Evolutionary conservation across 2,888 invertebrate genomes (phyloP).

Genomic region (Cremastobaeus sp.): DNA sequence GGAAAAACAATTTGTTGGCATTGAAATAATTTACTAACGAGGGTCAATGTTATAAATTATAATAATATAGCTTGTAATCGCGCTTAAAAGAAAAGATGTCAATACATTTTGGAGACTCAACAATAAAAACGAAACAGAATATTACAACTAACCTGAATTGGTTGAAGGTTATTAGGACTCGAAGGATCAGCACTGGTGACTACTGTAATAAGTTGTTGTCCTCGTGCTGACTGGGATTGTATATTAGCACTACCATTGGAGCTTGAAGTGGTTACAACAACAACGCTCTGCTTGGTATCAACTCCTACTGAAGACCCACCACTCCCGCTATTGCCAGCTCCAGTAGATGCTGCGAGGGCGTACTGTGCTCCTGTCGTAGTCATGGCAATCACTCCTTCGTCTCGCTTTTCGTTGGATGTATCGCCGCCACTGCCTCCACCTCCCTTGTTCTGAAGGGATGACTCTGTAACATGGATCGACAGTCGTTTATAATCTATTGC

Average conservation of each 20-base stretch:
- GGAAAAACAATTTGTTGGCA: no score
- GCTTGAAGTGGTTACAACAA: constrained; percentile 76
- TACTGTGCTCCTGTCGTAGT: constrained; percentile 78
- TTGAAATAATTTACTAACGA: no score
- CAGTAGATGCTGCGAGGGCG: constrained; percentile 76
- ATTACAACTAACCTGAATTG: constrained; percentile 73
- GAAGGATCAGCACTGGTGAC: constrained; percentile 76
- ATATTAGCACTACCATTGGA: constrained; percentile 71
- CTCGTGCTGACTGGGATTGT: constrained; percentile 74
- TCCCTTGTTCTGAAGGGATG: constrained; percentile 71
- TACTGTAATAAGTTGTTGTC: constrained; percentile 76
- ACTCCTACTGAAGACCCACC: constrained; percentile 73
- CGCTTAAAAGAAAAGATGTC: no score
- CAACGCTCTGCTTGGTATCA: constrained; percentile 74
- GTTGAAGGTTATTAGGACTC: constrained; percentile 76
- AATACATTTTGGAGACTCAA: no score
- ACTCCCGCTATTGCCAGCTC: constrained; percentile 75
- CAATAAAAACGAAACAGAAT: background rate
- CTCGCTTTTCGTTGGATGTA: constrained; percentile 71
- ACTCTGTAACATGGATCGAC: constrained; percentile 68
- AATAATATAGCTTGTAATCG: no score
- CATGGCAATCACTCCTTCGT: constrained; percentile 77
- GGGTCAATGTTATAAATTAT: no score
- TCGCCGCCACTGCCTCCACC: constrained; percentile 69
- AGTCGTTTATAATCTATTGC: constrained; percentile 24